Base-by-base conservation (phyloP, 2,888 invertebrate genomes). In the Aphelenchoides bicaudatus region DNA sequence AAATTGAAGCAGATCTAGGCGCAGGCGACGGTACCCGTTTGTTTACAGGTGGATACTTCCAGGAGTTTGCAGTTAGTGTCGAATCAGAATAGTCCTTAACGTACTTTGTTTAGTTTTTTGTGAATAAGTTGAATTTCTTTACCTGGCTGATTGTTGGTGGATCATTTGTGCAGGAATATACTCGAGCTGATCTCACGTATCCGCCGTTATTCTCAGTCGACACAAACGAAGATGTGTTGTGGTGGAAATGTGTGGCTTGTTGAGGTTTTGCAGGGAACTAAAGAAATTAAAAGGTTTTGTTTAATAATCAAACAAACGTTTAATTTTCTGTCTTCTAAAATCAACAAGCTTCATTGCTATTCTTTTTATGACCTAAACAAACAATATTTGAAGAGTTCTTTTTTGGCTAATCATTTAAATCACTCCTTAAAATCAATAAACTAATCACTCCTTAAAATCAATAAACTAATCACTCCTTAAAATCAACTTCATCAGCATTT, bases 11-110 rank as follows among this genome's bases (percentile, higher is more conserved):
- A 6, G 53, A 56, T 49, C 37, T 27, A 3, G 56, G 56, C 13
- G 56, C 56, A n/a, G 56, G 56, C 16, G 56, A 56, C 8, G 56
- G 56, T n/a, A 56, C 56, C 8, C 56, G 31, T 30, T 51, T 51
- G 3, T 53, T 51, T n/a, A 39, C 19, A 8, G 16, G 31, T 31
- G 53, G 5, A 25, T 19, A 8, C 43, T 43, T 43, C 43, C 43
- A 43, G 8, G 43, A 8, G 19, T 16, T n/a, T 8, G 43, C 16
- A 2, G 52, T 51, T 1, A 51, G 52, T 19, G 52, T 51, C 1
- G 52, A 37, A 4, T 51, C 52, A 2, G 52, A 30, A 19, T 34
- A 51, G 52, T 51, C 52, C 19, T 38, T 19, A n/a, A 19, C 23
- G 23, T 19, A 8, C 43, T 21, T 6, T 25, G 43, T 10, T 6